A percentile compares a stretch with the other conserved stretches of the same genome.
Evolutionary conservation across 2,797 vertebrate genomes (phyloP).

Genomic region (Lemur catta): DNA sequence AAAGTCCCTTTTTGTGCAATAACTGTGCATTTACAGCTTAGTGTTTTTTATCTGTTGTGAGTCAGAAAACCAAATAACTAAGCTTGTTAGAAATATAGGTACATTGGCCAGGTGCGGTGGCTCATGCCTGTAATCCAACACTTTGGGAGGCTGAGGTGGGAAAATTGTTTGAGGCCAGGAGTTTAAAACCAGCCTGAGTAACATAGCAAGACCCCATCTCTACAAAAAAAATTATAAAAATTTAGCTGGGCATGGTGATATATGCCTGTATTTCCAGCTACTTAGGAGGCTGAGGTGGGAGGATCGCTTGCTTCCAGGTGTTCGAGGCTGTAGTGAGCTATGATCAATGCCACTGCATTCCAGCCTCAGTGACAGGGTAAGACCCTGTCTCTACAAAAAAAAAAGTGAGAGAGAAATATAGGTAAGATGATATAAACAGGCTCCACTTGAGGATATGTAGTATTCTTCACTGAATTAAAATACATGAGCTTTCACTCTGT

Average conservation of each 20-base stretch:
- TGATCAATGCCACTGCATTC: background rate
- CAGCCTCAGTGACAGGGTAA: background rate
- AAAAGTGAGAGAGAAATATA: background rate
- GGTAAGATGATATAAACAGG: conserved; percentile 18
- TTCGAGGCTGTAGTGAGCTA: background rate
- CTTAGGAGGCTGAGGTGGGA: background rate
- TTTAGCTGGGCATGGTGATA: background rate
- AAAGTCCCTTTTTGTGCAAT: background rate
- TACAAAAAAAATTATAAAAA: background rate
- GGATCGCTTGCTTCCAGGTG: background rate
- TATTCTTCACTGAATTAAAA: conserved; percentile 30
- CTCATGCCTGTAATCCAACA: background rate
- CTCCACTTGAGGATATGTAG: background rate
- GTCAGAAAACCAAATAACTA: conserved; percentile 40
- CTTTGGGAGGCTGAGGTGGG: background rate
- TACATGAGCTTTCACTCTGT: background rate
- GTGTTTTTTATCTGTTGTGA: background rate
- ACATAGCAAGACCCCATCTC: background rate
- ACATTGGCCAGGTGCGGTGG: background rate
- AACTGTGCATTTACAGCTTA: conserved; percentile 16
- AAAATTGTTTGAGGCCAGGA: background rate
- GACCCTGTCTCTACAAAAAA: background rate
- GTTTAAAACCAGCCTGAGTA: background rate
- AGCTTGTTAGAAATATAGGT: conserved; percentile 23
- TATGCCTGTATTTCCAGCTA: background rate